A percentile compares a stretch with the other conserved stretches of the same genome.
phyloP scores from a whole-genome alignment of 2,113 vertebrate genomes.

The Oncorhynchus masou region DNA sequence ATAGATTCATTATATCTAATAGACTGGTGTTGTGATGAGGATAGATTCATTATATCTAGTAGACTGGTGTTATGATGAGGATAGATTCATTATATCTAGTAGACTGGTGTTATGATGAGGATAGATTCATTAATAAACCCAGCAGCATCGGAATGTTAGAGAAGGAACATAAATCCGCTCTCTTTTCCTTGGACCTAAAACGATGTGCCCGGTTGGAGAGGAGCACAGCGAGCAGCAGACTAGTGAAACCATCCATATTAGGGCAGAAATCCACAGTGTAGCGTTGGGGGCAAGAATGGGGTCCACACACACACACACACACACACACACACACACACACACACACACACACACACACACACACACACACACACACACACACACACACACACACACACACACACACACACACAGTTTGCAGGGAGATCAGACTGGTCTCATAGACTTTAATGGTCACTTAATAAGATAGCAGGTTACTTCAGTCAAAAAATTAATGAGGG shows the following conservation, averaged over 20 bases:
- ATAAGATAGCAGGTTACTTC: too few species aligned
- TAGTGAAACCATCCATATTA: constrained; percentile 58
- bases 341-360: background rate
- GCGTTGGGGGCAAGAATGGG: constrained; percentile 29
- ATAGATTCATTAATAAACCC: too few species aligned
- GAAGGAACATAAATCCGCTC: background rate
- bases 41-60: too few species aligned
- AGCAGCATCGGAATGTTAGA: background rate
- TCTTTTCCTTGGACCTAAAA: background rate
- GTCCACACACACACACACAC: constrained; percentile 5
- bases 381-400: constrained; percentile 9
- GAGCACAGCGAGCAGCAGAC: constrained; percentile 11
- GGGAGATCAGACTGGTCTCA: background rate
- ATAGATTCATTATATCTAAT: too few species aligned
- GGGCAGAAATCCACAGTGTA: constrained; percentile 56
- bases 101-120: too few species aligned
- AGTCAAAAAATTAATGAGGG: too few species aligned
- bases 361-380: background rate
- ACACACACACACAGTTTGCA: background rate
- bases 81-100: too few species aligned
- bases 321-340: background rate
- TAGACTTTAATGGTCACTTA: background rate
- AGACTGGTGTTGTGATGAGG: too few species aligned
- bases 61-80: too few species aligned
- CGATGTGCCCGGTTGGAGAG: background rate